Percentiles rank a stretch among this genome's conserved stretches.
Conservation (phyloP, 2,888 invertebrate species). For the Scaptomyza cyrtandrae region DNA sequence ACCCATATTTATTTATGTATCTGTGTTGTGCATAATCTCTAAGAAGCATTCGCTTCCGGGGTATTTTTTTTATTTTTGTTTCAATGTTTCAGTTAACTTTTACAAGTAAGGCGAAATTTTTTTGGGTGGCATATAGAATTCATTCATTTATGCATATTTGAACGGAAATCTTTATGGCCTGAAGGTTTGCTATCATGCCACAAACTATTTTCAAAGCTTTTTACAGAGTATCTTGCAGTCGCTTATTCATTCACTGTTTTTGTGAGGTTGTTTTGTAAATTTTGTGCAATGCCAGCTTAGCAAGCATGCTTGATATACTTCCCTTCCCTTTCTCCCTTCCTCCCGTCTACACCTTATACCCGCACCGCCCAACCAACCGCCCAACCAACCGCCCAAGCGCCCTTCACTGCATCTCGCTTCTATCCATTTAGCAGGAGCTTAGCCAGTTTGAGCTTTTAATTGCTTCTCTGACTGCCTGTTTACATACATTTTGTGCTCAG, state of each 20-base stretch:
- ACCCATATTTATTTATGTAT: constrained; percentile 46
- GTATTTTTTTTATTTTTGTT: constrained; percentile 12
- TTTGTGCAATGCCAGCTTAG: constrained; percentile 21
- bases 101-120: background rate
- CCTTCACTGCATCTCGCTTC: background rate
- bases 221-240: background rate
- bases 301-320: constrained; percentile 2
- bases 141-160: no score
- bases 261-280: background rate
- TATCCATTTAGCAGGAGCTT: constrained; percentile 45
- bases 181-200: no score
- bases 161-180: no score
- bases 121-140: background rate
- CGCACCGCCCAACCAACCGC: no score
- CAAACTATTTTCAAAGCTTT: no score
- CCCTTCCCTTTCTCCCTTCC: no score
- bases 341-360: no score
- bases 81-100: background rate
- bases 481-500: constrained; percentile 40
- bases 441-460: constrained; percentile 55
- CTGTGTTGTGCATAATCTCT: constrained; percentile 41
- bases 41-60: constrained; percentile 22
- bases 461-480: constrained; percentile 48
- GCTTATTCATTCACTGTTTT: background rate
- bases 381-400: no score